Evolutionary conservation across 2,888 invertebrate genomes (phyloP).

Genomic region (Drosophila diplacantha): DNA sequence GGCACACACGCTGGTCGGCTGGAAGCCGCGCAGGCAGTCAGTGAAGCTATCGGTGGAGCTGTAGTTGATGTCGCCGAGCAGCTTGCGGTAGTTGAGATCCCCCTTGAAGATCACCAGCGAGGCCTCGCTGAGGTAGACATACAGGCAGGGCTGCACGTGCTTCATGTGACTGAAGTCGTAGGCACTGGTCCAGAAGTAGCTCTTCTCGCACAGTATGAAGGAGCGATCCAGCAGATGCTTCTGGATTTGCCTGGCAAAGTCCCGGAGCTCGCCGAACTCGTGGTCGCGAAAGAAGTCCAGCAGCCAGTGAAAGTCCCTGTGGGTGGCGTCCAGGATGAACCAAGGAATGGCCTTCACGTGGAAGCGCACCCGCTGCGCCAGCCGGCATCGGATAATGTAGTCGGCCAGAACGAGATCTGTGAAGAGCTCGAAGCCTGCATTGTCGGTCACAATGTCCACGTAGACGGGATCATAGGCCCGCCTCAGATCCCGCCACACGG

Average conservation of each 20-base stretch:
- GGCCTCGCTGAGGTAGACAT: slow-evolving; percentile 83
- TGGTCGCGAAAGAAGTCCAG: slow-evolving; percentile 78
- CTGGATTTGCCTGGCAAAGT: slow-evolving; percentile 81
- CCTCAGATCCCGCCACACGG: slow-evolving; percentile 79
- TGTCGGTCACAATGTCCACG: slow-evolving; percentile 92
- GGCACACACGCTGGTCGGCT: slow-evolving; percentile 88
- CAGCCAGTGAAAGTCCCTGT: slow-evolving; percentile 85
- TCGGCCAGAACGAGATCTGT: slow-evolving; percentile 92
- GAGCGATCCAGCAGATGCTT: slow-evolving; percentile 79
- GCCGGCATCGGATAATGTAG: slow-evolving; percentile 82
- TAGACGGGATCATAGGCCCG: slow-evolving; percentile 62
- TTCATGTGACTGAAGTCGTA: slow-evolving; percentile 88
- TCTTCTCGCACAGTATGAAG: slow-evolving; percentile 78
- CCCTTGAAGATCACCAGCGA: slow-evolving; percentile 90
- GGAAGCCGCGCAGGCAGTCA: slow-evolving; percentile 80
- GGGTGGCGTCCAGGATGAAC: slow-evolving; percentile 94
- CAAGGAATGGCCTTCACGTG: slow-evolving; percentile 94
- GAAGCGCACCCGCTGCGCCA: slow-evolving; percentile 84
- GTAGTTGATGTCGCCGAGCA: slow-evolving; percentile 92
- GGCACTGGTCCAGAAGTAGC: slow-evolving; percentile 92
- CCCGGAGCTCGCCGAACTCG: slow-evolving; percentile 54
- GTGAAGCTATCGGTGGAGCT: slow-evolving; percentile 82
- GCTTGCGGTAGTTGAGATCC: slow-evolving; percentile 96
- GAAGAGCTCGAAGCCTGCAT: slow-evolving; percentile 94
- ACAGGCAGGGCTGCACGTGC: slow-evolving; percentile 82